Base-by-base conservation (phyloP, 2,797 vertebrate genomes). In the Myripristis jacobus region DNA sequence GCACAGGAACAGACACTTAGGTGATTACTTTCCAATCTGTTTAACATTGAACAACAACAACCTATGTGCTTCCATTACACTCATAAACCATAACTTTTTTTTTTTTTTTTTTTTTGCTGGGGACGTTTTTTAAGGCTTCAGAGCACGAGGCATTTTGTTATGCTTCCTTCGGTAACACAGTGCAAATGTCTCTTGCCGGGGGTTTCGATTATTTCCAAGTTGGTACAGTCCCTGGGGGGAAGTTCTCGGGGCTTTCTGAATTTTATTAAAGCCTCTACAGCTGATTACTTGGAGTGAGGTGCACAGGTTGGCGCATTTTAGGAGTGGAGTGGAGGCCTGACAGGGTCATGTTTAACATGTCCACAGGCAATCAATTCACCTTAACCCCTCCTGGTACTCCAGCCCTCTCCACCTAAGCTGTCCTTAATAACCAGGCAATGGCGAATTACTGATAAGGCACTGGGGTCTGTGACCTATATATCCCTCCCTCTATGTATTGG, bases 321-420 rank as follows among this genome's bases (percentile, higher is more conserved):
- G 92, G 87, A 92, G 91, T 91, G 88, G 89, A 93, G 91, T 87
- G 92, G 87, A 91, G 91, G 87, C 92, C 92, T 88, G 91, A 89
- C 91, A 93, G 93, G 94, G 94, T 94, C 94, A 94, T 95, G 94
- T 95, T 95, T 95, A 95, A 95, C 94, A 95, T 94, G 94, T 94
- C 94, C 94, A 94, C 94, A 95, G 94, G 94, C 94, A 95, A 95
- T 94, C 93, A 94, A 94, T 95, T 94, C 94, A 95, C 94, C 94
- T 94, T 93, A 93, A 94, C 94, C 94, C 92, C 93, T 94, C 90
- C 91, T 92, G 91, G 84, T 94, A 93, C 93, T 92, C 88, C 91
- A 92, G 90, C 91, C 91, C 92, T 92, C 93, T 93, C 92, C 90
- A 92, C 92, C 93, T 94, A 94, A 95, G 94, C 93, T 94, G 92